Evolutionary conservation across 35 echinoderm and acorn worm species (phyloP).

Genomic region (Strongylocentrotus purpuratus): DNA sequence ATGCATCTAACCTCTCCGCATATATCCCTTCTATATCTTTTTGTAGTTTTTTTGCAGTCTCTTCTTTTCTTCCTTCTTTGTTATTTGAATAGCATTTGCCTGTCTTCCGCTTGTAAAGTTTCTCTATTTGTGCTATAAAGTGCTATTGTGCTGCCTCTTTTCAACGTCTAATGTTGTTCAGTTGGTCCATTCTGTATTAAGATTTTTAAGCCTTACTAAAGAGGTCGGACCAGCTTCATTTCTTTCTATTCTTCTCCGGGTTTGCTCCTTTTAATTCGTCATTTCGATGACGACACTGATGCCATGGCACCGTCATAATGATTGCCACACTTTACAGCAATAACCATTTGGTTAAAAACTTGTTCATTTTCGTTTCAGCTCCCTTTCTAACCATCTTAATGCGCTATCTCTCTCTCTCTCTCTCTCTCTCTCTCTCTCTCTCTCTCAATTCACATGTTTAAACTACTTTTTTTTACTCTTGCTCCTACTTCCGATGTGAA

Average conservation of each 20-base stretch:
- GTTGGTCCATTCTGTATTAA: not conserved
- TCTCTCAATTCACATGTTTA: not conserved
- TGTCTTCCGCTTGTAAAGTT: not conserved
- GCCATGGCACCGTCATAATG: not conserved
- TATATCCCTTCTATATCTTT: not conserved
- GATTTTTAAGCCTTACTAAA: not conserved
- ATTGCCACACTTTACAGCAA: not conserved
- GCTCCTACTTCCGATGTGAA: not conserved
- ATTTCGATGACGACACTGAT: conserved; percentile 9
- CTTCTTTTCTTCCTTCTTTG: not conserved
- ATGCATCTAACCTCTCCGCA: not conserved
- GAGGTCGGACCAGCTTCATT: not conserved
- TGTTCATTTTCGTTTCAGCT: not conserved
- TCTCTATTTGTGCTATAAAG: conserved; percentile 20
- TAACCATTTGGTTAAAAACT: not conserved
- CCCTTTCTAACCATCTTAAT: too few relatives aligned
- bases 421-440: not conserved
- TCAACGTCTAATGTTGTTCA: conserved; percentile 10
- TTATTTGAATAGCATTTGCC: not conserved
- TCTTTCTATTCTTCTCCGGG: not conserved
- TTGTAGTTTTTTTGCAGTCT: not conserved
- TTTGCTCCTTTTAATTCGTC: not conserved
- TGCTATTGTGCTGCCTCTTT: not conserved
- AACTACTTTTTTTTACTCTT: too few relatives aligned
- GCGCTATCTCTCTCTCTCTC: not conserved